Conservation (phyloP, 2,797 vertebrate species). For the Falco naumanni region DNA sequence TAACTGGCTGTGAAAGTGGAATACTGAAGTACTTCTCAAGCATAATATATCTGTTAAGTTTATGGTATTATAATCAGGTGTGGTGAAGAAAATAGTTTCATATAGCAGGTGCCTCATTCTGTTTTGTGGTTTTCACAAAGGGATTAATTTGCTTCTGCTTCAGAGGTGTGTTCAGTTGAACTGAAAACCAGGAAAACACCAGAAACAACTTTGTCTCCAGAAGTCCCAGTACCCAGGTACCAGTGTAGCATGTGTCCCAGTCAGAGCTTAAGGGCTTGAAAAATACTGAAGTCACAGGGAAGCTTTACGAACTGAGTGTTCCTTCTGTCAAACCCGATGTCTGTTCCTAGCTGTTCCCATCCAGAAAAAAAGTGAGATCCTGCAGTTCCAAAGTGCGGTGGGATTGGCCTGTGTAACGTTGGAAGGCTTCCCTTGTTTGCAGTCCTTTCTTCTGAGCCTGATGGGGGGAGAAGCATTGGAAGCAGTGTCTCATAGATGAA, state of each 20-base stretch:
- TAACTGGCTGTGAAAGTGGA: neutral
- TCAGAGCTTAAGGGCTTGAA: neutral
- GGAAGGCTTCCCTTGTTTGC: neutral
- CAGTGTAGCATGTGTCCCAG: fast-evolving
- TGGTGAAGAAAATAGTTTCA: neutral
- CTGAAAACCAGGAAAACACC: neutral
- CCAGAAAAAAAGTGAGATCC: neutral
- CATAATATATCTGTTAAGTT: neutral
- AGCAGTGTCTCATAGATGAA: neutral
- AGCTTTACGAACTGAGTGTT: neutral
- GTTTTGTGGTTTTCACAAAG: neutral
- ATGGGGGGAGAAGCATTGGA: neutral
- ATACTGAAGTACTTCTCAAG: neutral
- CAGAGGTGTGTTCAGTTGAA: neutral
- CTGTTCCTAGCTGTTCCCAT: neutral
- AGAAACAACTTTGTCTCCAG: neutral
- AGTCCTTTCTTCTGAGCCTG: neutral
- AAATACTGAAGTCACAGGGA: neutral
- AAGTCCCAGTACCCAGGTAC: neutral
- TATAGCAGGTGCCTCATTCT: neutral
- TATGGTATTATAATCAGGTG: neutral
- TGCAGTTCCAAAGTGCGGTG: neutral
- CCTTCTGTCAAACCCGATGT: fast-evolving
- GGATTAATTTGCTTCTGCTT: neutral
- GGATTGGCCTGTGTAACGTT: neutral